phyloP scores from a whole-genome alignment of 2,113 vertebrate species.

The Anolis sagrei region DNA sequence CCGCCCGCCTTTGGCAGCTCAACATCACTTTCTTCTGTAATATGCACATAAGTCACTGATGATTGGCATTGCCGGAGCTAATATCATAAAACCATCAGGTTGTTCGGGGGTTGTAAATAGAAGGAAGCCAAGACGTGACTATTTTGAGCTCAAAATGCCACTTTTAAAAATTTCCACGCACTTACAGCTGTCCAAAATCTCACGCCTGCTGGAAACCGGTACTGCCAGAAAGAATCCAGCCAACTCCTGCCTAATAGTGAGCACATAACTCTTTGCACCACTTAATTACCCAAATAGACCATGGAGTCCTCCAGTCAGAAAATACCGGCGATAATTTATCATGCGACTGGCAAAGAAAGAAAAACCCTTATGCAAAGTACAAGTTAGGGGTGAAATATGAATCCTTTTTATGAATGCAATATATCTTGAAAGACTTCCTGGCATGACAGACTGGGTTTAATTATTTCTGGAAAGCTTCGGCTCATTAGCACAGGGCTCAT shows the following conservation, averaged over 20 bases:
- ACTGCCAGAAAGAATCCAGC: no score
- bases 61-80: background rate
- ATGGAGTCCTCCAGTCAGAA: slow-evolving; percentile 21
- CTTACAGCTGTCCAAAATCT: background rate
- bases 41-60: background rate
- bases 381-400: slow-evolving; percentile 22
- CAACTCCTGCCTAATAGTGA: background rate
- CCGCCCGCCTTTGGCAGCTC: background rate
- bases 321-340: slow-evolving; percentile 47
- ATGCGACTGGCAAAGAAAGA: slow-evolving; percentile 17
- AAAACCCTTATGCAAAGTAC: background rate
- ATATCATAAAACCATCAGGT: background rate
- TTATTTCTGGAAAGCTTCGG: slow-evolving; percentile 55
- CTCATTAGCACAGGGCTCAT: slow-evolving; percentile 35
- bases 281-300: slow-evolving; percentile 51
- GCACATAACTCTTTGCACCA: background rate
- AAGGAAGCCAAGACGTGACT: background rate
- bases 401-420: slow-evolving; percentile 5
- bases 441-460: slow-evolving; percentile 36
- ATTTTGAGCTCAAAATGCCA: background rate
- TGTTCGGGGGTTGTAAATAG: background rate
- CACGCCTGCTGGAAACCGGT: background rate
- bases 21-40: background rate
- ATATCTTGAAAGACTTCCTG: slow-evolving; percentile 12
- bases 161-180: background rate